Percentiles rank a stretch among this genome's conserved stretches.
Evolutionary conservation across 2,113 vertebrate genomes (phyloP).

Genomic region (Hippocampus guttulatus): DNA sequence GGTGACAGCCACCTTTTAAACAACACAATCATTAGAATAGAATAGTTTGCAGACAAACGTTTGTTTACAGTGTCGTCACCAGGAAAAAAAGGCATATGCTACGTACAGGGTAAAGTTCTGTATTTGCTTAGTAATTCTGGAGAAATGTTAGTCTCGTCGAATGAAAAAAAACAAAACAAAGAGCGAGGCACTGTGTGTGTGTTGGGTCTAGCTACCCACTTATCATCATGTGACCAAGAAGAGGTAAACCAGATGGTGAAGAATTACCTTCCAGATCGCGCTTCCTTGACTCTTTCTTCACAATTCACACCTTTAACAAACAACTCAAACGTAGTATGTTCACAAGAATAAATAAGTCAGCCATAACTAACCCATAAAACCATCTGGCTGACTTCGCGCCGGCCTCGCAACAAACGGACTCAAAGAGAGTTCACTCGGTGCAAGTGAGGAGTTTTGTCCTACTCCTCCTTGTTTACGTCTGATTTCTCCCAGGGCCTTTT

Average conservation of each 20-base stretch:
- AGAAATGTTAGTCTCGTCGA: too few species aligned
- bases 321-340: slow-evolving; percentile 4
- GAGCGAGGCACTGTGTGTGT: not conserved
- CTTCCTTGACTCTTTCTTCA: slow-evolving; percentile 1
- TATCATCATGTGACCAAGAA: slow-evolving; percentile 40
- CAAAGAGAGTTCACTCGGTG: slow-evolving; percentile 21
- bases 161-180: too few species aligned
- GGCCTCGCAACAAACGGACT: slow-evolving; percentile 8
- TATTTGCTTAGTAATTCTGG: too few species aligned
- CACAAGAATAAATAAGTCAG: not conserved
- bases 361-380: not conserved
- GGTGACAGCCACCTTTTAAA: not conserved
- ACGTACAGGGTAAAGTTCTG: too few species aligned
- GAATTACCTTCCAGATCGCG: slow-evolving; percentile 21
- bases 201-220: slow-evolving; percentile 26
- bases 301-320: slow-evolving; percentile 6
- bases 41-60: not conserved
- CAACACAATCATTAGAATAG: not conserved
- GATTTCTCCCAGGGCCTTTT: slow-evolving; percentile 42
- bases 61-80: not conserved
- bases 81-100: too few species aligned
- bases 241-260: slow-evolving; percentile 57
- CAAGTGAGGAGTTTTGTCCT: slow-evolving; percentile 23
- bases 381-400: not conserved
- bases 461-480: slow-evolving; percentile 33